Base-by-base conservation (phyloP, 2,888 invertebrate genomes). In the Drosophila kambysellisi region DNA sequence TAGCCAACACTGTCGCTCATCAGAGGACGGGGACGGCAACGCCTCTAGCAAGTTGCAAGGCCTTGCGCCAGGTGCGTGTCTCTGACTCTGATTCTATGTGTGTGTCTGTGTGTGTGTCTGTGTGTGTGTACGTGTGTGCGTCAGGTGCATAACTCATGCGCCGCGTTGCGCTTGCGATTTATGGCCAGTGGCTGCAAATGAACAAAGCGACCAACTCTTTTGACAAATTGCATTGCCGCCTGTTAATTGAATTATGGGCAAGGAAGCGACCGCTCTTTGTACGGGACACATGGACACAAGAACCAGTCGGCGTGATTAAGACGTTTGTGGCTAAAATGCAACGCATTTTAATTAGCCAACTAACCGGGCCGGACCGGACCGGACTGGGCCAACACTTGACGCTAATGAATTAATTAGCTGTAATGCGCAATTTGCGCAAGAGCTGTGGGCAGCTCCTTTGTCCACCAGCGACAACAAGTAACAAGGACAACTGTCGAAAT, bases 61-160 rank as follows among this genome's bases (percentile, higher is more conserved):
- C 57, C 37, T 54, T 50, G 20, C 11, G 30, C 51, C 51, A 76
- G 60, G 53, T 69, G 60, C 33, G 53, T 56, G 30, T 41, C 3
- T 25, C 15, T 25, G 25, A 25, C 8, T 46, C 15, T 46, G 46
- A 20, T 25, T 4, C 7, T 8, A 25, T 15, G 15, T 12, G 46
- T 39, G 17, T 17, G 2, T 53, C 1, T 54, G 33, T 57, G 57
- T 57, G 39, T 58, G 33, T 59, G 35, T 35, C 15, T 32, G 39
- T 53, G 48, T 15, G 25, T 57, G 39, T 53, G 48, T 33, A 30
- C 35, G 37, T 61, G 52, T 56, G 48, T 56, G 67, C 37, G 59
- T 72, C 61, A 82, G 66, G 69, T 79, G 76, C 90, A 85, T 89
- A 88, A 85, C 88, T 89, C 85, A 85, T 82, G 82, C 90, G 77